These are phyloP conservation scores for Ia io DNA, from an alignment of 2,113 vertebrate genomes.

Conservation along the genomic window DNA sequence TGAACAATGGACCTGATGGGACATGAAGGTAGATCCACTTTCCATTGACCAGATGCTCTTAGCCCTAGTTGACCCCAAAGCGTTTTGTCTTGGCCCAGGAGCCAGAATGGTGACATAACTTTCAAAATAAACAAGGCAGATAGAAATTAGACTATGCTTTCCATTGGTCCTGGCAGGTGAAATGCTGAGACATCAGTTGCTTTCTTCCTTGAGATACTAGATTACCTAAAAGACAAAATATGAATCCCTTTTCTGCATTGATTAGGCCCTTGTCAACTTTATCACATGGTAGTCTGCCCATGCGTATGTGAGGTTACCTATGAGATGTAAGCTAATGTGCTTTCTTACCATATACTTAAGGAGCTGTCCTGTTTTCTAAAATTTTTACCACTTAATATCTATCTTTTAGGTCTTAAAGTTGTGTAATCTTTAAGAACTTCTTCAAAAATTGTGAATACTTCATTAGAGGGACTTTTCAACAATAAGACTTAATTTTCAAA, in stretches of 20 bases:
- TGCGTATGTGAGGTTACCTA: not conserved
- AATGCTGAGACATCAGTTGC: not conserved
- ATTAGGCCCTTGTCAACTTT: not conserved
- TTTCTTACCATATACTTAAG: not conserved
- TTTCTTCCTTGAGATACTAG: not conserved
- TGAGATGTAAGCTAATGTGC: not conserved
- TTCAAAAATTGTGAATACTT: not conserved
- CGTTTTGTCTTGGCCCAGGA: not conserved
- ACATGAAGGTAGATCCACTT: not conserved
- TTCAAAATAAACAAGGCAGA: not conserved
- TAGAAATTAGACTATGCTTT: not conserved
- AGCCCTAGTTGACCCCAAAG: not conserved
- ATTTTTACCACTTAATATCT: not conserved
- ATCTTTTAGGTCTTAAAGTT: not conserved
- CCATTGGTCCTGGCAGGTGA: not conserved
- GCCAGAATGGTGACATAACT: not conserved
- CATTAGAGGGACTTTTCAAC: not conserved
- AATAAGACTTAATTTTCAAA: not conserved
- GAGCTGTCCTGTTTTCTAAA: not conserved
- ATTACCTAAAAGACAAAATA: not conserved
- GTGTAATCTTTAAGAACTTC: not conserved
- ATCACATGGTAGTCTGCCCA: not conserved
- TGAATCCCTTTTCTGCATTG: not conserved
- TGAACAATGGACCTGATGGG: not conserved
- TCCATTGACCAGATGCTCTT: not conserved